Conservation (phyloP, 2,888 invertebrate species). For the Caenorhabditis imperialis region DNA sequence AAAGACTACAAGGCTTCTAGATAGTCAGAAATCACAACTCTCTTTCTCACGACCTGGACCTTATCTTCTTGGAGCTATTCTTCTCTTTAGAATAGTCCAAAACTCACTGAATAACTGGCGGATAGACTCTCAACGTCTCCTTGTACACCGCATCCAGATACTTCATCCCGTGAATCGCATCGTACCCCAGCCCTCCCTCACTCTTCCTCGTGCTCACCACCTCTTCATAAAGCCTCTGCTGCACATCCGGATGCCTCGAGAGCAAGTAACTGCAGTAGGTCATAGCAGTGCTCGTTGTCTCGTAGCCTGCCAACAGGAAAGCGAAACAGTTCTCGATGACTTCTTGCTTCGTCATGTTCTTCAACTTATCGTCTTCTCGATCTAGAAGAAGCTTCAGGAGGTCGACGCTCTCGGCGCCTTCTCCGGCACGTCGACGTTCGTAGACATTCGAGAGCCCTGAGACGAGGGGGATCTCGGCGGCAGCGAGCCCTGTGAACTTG, state of each 20-base stretch:
- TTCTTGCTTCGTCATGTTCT: constrained; percentile 55
- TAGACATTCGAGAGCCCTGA: constrained; percentile 53
- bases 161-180: constrained; percentile 60
- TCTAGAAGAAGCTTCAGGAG: constrained; percentile 62
- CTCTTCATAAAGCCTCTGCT: constrained; percentile 79
- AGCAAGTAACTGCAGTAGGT: constrained; percentile 80
- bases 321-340: constrained; percentile 79
- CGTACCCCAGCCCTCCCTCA: constrained; percentile 41
- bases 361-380: constrained; percentile 33
- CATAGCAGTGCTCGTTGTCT: constrained; percentile 81
- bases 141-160: constrained; percentile 75
- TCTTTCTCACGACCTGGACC: too few relatives aligned
- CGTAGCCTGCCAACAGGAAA: constrained; percentile 81
- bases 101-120: constrained; percentile 70
- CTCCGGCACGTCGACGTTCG: constrained; percentile 49
- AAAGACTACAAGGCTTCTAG: too few relatives aligned
- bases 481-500: constrained; percentile 28
- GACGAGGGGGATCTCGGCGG: constrained; percentile 49
- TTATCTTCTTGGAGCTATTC: too few relatives aligned
- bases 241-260: constrained; percentile 80
- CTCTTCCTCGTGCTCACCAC: constrained; percentile 75
- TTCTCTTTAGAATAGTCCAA: too few relatives aligned
- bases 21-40: too few relatives aligned
- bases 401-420: constrained; percentile 58
- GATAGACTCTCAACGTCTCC: constrained; percentile 71